Percentiles rank a stretch among this genome's conserved stretches.
phyloP scores from a whole-genome alignment of 2,797 vertebrate species.

The Acropternis orthonyx region DNA sequence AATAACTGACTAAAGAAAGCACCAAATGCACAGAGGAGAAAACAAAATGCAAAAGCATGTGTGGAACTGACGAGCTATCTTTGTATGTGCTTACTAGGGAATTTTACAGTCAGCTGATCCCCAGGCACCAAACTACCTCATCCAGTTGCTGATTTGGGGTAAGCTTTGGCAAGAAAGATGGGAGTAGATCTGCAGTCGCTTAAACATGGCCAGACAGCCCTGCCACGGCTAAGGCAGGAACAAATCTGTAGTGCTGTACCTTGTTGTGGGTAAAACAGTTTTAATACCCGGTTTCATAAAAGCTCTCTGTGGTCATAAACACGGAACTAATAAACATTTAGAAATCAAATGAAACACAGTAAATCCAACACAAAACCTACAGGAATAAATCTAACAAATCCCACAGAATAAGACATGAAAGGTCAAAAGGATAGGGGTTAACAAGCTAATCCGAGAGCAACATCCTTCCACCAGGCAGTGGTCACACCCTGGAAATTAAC shows the following conservation, averaged over 20 bases:
- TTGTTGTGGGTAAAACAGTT: not conserved
- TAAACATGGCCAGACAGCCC: not conserved
- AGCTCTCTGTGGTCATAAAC: not conserved
- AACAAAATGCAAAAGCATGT: not conserved
- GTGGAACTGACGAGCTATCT: not conserved
- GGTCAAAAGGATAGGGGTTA: conserved; percentile 55
- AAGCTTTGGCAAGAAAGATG: not conserved
- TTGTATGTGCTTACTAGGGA: not conserved
- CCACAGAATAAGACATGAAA: not conserved
- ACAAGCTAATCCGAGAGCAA: conserved; percentile 64
- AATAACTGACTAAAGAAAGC: not conserved
- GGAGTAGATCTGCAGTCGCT: not conserved
- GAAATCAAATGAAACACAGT: not conserved
- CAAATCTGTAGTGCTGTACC: not conserved
- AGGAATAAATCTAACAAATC: conserved; percentile 42
- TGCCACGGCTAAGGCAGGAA: not conserved
- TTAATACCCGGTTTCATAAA: not conserved
- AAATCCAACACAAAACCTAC: not conserved
- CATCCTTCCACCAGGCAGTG: conserved; percentile 60
- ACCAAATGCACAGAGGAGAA: not conserved
- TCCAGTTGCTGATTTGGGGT: not conserved
- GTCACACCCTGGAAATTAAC: conserved; percentile 59
- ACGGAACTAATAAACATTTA: not conserved
- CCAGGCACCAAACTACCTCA: not conserved
- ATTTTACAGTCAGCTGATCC: not conserved